phyloP scores from a whole-genome alignment of 2,113 vertebrate species.

The Myotis lucifugus region DNA sequence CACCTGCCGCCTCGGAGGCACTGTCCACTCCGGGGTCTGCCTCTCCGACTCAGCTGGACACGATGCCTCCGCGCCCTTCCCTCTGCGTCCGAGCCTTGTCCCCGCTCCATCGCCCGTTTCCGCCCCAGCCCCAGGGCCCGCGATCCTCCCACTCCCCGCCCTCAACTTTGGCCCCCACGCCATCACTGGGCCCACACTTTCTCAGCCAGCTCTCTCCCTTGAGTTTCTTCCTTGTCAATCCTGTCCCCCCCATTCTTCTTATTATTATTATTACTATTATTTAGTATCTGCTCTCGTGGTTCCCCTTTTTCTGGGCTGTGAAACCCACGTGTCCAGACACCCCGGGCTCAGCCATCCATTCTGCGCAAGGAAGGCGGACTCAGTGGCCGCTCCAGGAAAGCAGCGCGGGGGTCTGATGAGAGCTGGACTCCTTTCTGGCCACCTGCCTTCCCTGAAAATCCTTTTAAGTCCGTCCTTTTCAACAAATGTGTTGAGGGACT shows the following conservation, averaged over 20 bases:
- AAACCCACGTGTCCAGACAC: background rate
- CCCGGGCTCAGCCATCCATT: background rate
- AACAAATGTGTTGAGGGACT: background rate
- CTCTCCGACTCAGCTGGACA: background rate
- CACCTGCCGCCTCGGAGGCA: slow-evolving; percentile 43
- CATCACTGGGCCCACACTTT: background rate
- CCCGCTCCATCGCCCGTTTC: background rate
- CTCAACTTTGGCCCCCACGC: background rate
- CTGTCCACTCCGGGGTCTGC: background rate
- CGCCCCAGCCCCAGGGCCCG: background rate
- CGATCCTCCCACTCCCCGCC: background rate
- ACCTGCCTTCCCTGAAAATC: background rate
- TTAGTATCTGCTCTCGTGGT: background rate
- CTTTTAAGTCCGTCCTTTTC: background rate
- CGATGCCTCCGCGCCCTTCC: background rate
- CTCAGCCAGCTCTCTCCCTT: background rate
- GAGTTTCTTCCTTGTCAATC: background rate
- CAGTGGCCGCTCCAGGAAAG: background rate
- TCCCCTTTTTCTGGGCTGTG: background rate
- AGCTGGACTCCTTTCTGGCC: background rate
- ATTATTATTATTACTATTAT: background rate
- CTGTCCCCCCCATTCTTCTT: background rate
- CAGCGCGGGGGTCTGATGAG: background rate
- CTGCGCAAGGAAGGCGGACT: background rate
- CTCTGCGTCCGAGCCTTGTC: background rate